Evolutionary conservation across 2,888 invertebrate species (phyloP), one percentile per base, ranked within the genome.

Genomic region (Cyclophora albipunctata): DNA sequence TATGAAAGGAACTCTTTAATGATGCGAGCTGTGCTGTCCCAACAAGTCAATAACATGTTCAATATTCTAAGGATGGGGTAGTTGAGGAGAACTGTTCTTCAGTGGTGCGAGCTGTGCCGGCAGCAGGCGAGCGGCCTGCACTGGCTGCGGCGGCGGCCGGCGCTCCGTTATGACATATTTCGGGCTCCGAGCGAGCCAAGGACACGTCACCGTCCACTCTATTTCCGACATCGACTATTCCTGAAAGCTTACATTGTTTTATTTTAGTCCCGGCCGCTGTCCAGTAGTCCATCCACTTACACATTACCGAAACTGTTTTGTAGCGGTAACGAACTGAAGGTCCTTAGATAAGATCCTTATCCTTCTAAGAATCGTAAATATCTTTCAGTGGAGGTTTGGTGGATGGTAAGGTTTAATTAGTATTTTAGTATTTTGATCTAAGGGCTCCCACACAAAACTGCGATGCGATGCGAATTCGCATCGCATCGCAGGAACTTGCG

Each of bases 191-290:
- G 45, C 33, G 40, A 5, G 58, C 73, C 84, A 84, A 86, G 85
- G 86, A 78, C 84, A 65, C 81, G 74, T 81, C 83, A 77, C 80
- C 74, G 75, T 73, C 74, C 75, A 67, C 73, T 70, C 77, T 85
- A 85, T 85, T 85, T 86, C 73, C 68, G 71, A 73, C 73, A 66
- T 59, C 72, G 67, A 67, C 81, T 83, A 84, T 84, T 84, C 83
- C 83, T 82, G 83, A 85, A 83, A 83, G 78, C 84, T 81, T 77
- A 83, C 81, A 84, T 85, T 84, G 84, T 86, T 81, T 84, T 86
- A 86, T 86, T 86, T 84, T 72, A 58, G 67, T 76, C 71, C 66
- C 70, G 60, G 67, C 70, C 71, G 73, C 78, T 78, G 77, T 78
- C 82, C 74, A 80, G 78, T 70, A 76, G 80, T 45, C 44, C 77